Conservation (phyloP, 2,888 invertebrate species). For the Leptarthrus brevirostris region DNA sequence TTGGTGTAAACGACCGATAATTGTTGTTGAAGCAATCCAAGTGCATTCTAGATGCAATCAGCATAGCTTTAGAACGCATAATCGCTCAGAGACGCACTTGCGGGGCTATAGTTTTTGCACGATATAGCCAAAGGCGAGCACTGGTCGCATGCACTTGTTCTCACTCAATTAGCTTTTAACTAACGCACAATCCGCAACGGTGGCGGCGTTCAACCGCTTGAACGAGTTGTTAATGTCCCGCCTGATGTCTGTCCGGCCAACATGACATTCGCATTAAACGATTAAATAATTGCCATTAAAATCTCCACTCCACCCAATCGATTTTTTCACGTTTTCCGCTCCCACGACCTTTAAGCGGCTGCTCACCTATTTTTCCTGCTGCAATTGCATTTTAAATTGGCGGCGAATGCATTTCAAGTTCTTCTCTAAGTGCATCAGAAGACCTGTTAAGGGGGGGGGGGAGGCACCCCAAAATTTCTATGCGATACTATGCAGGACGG, state of each 20-base stretch:
- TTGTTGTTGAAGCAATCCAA: constrained; percentile 32
- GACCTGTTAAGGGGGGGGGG: constrained; percentile 4
- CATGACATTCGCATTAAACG: constrained; percentile 38
- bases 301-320: constrained; percentile 27
- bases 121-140: constrained; percentile 30
- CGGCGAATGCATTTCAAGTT: constrained; percentile 1
- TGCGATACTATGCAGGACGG: too few relatives aligned
- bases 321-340: constrained; percentile 34
- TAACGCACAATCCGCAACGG: not conserved
- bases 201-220: not conserved
- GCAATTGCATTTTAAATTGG: constrained; percentile 24
- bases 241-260: not conserved
- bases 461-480: constrained; percentile 55
- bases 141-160: constrained; percentile 27
- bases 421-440: not conserved
- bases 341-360: constrained; percentile 34
- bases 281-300: constrained; percentile 36
- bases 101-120: not conserved
- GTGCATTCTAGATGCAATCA: constrained; percentile 46
- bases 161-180: constrained; percentile 38
- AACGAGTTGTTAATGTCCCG: not conserved
- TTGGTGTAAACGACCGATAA: constrained; percentile 41
- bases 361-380: constrained; percentile 30
- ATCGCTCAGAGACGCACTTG: constrained; percentile 22
- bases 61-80: constrained; percentile 40